These are phyloP conservation scores for Bombus difficillimus DNA, from an alignment of 1,140 invertebrate species.

Conservation along the genomic window DNA sequence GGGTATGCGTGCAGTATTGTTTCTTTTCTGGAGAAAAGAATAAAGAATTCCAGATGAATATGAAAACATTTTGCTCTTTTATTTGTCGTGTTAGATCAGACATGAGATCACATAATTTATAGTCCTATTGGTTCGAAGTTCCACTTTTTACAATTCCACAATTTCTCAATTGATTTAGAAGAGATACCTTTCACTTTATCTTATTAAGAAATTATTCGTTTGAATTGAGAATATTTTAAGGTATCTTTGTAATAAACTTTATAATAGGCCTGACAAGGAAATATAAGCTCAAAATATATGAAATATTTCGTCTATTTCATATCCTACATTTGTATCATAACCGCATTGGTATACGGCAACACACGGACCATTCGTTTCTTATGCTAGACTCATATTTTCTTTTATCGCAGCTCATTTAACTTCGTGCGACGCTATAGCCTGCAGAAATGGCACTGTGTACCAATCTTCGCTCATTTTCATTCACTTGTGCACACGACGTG, in stretches of 20 bases:
- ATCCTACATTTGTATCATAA: neutral
- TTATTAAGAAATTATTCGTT: neutral
- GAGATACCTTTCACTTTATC: neutral
- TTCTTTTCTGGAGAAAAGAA: too few relatives aligned
- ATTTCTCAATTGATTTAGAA: neutral
- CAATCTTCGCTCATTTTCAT: constrained; percentile 11
- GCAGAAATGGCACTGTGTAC: neutral
- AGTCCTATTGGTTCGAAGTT: neutral
- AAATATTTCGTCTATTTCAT: neutral
- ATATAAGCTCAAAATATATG: neutral
- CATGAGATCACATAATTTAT: too few relatives aligned
- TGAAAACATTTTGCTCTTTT: too few relatives aligned
- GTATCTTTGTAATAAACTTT: neutral
- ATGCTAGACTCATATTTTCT: neutral
- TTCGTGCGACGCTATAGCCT: neutral
- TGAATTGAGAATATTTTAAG: neutral
- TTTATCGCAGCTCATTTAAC: constrained; percentile 30
- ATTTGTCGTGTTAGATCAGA: too few relatives aligned
- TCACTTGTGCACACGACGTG: neutral
- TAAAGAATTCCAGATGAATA: too few relatives aligned
- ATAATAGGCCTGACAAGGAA: neutral
- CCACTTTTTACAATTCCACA: too few relatives aligned
- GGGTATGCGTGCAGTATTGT: too few relatives aligned
- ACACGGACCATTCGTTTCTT: neutral
- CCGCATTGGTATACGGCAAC: neutral